Base-by-base conservation (phyloP, 2,113 vertebrate species). In the Tupaia tana region DNA sequence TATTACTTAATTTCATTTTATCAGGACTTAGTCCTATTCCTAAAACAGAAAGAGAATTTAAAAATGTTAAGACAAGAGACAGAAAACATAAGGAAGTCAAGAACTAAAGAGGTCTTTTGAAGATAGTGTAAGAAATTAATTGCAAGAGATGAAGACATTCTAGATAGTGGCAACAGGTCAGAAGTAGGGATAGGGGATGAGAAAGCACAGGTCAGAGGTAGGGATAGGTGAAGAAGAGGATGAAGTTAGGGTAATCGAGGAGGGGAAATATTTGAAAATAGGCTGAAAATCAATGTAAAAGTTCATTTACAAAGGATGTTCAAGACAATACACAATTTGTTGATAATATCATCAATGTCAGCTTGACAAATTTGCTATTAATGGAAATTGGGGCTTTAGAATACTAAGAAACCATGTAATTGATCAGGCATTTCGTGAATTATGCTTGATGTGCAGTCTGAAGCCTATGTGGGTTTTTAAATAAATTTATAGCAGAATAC, bases 1-100 rank as follows among this genome's bases (percentile, higher is more conserved):
- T 73, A 27, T 85, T 89, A 69, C 29, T 95, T 77, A 77, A 81
- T 80, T 66, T 91, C 89, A 18, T 75, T 81, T 96, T 94, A 52
- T 94, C 59, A 89, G n/a, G 16, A 83, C 16, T 59, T 69, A 31
- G 15, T 87, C 12, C 25, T 95, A 29, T 78, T 79, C n/a, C 31
- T 78, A 43, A 61, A 91, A 73, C 19, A 73, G 19, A 87, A n/a
- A 83, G 31, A 89, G 14, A 81, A n/a, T 52, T 77, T 25, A 25
- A 81, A 84, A 80, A 66, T 25, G 34, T 74, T 90, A 66, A 71
- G 79, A 81, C 10, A 59, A 73, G 54, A 12, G 18, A 27, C 14
- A 10, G 8, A 70, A 77, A 31, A 43, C 43, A 25, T 58, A 70
- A 9, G 61, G 43, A 95, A 71, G 7, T 43, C 20, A 84, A 82